Base-by-base conservation (phyloP, 1,140 invertebrate species). In the Sogatella furcifera region DNA sequence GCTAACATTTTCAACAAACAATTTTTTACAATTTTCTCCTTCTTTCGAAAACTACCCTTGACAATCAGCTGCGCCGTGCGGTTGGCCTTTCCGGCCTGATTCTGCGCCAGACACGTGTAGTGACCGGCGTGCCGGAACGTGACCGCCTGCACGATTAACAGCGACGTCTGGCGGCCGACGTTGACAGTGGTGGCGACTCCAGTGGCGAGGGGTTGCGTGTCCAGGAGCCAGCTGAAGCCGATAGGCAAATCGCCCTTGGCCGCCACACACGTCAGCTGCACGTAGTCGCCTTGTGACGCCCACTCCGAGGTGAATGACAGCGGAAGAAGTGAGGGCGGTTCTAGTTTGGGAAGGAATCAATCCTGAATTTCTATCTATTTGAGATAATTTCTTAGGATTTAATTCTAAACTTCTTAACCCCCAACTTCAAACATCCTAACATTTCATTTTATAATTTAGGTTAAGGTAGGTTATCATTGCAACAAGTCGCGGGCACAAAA, bases 231-330 rank as follows among this genome's bases (percentile, higher is more conserved):
- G 17, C 38, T 41, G 31, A 68, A 60, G 38, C 61, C 14, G 17
- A 68, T 24, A 17, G 67, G 68, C 3, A 54, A 13, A 34, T 69
- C 68, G 4, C 67, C 68, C 52, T 22, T 64, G 34, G 14, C 64
- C 60, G 56, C 59, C 17, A 55, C 66, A 68, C 28, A 81, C 81
- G 52, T 68, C 13, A 69, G 54, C 55, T 69, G 67, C n/a, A 69
- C 67, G 43, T 74, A 70, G 60, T 78, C 74, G 5, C 78, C 80
- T 60, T 54, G 17, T 15, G 46, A 55, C 17, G 43, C 59, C 34
- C 55, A 28, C 11, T 60, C 44, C 9, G 59, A 49, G 5, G 59
- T 53, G 15, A 60, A 31, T 2, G 59, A 38, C 38, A 60, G 43
- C 14, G 59, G 59, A 1, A 60, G 59, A 24, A 60, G 14, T 1